Percentiles rank a stretch among this genome's conserved stretches.
Conservation (phyloP, 2,113 vertebrate species). For the Erythrocercus mccallii region DNA sequence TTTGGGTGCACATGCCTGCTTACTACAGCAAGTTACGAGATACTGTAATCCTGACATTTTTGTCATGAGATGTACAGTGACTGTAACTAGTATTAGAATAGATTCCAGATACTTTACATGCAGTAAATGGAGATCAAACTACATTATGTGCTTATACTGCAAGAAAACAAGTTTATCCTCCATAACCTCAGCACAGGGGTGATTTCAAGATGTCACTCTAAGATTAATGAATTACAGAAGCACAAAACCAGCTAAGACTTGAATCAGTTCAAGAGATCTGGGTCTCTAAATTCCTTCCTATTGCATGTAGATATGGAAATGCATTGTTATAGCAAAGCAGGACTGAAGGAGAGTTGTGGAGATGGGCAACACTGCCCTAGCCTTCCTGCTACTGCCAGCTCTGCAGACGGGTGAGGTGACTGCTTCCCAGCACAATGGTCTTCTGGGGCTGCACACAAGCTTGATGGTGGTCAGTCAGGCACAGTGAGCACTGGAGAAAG, state of each 20-base stretch:
- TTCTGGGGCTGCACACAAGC: background rate
- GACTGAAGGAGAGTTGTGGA: background rate
- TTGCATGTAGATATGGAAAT: background rate
- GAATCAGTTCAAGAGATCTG: background rate
- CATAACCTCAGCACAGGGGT: background rate
- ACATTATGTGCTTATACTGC: background rate
- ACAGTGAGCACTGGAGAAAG: background rate
- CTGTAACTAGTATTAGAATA: background rate
- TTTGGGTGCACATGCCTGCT: background rate
- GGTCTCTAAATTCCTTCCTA: background rate
- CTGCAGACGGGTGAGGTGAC: background rate
- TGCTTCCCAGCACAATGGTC: background rate
- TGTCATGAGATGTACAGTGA: background rate
- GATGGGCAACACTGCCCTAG: background rate
- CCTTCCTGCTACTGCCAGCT: background rate
- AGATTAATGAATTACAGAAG: background rate
- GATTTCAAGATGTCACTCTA: background rate
- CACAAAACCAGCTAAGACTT: background rate
- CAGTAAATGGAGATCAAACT: background rate
- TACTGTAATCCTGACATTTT: background rate
- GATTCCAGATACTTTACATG: background rate
- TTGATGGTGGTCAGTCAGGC: background rate
- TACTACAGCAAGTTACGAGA: background rate
- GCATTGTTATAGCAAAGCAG: background rate
- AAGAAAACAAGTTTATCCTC: background rate